Conservation (phyloP, 2,888 invertebrate species). For the Drosophila meridiana region DNA sequence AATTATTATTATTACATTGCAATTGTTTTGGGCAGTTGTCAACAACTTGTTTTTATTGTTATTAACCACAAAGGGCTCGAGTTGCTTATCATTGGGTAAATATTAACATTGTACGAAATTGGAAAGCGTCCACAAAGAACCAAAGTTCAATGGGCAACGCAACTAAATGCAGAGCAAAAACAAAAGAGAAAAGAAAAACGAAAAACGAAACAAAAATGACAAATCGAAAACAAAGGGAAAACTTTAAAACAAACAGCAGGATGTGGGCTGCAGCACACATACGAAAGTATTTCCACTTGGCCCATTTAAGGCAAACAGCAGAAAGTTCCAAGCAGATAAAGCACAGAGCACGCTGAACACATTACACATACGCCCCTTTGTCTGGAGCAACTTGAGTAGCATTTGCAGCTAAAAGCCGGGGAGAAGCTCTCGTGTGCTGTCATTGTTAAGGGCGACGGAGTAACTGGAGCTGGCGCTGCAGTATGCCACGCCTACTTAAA, state of each 20-base stretch:
- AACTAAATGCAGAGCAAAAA: constrained; percentile 14
- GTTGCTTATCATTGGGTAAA: constrained; percentile 35
- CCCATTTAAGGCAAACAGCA: constrained; percentile 32
- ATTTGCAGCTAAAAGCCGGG: constrained; percentile 44
- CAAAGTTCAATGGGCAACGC: constrained; percentile 20
- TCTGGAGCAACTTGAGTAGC: constrained; percentile 49
- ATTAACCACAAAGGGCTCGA: constrained; percentile 37
- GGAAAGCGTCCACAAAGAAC: constrained; percentile 20
- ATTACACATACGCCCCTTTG: constrained; percentile 75
- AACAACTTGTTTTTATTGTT: constrained; percentile 24
- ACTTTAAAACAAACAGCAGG: constrained; percentile 44
- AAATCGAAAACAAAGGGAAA: constrained; percentile 15
- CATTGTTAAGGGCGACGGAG: constrained; percentile 4
- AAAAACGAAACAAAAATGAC: not conserved
- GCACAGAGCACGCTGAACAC: constrained; percentile 28
- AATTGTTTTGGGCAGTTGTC: constrained; percentile 11
- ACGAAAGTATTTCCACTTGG: constrained; percentile 24
- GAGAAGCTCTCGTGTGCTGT: constrained; percentile 33
- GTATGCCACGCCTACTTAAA: constrained; percentile 60
- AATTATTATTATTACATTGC: constrained; percentile 28
- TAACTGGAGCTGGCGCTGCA: not conserved
- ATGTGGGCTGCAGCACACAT: constrained; percentile 20
- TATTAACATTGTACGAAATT: constrained; percentile 39
- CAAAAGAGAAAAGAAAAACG: not conserved
- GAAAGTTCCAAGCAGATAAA: constrained; percentile 53